Evolutionary conservation across 2,113 vertebrate species (phyloP), one percentile per base, ranked within the genome.

Genomic region (Sphyrna mokarran): DNA sequence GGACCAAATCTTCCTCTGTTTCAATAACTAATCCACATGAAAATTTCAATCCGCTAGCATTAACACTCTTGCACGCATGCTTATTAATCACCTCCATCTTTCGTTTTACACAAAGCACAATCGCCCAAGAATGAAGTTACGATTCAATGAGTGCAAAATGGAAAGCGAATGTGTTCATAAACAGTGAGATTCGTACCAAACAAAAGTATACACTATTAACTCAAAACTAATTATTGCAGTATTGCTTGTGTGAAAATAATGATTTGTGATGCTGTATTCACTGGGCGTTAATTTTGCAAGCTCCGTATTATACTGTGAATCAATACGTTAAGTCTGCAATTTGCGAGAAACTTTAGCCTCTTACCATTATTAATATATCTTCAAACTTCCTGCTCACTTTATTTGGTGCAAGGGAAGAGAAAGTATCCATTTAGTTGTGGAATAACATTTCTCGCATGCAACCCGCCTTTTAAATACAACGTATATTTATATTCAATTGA

Each of bases 171-270:
- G 69, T 76, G 70, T 76, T 76, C 43, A 48, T 76, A 95, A 54
- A 23, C 69, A 95, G 22, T 33, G 26, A 72, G 69, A 95, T 95
- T 76, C 13, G 68, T 18, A 20, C 89, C n/a, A 58, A 63, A 37
- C 58, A 93, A 93, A 66, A n/a, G 72, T 95, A 95, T 16, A 70
- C 37, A 76, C 94, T 72, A 94, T 68, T 94, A 95, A 95, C 94
- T 48, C 72, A 20, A 20, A 93, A 7, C 61, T 93, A 72, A 95
- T 95, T 70, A 95, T 95, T 70, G 54, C 29, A 29, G 94, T 54
- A 26, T 26, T 43, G 22, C 16, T 95, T 70, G 63, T 72, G 93
- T 69, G 61, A 70, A 95, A 68, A 95, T 72, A 95, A 95, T 95
- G 40, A 95, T 93, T n/a, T 3, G 61, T 93, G 61, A 68, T 93